phyloP scores from a whole-genome alignment of 2,888 invertebrate genomes.

The Oxyteleia sp. region DNA sequence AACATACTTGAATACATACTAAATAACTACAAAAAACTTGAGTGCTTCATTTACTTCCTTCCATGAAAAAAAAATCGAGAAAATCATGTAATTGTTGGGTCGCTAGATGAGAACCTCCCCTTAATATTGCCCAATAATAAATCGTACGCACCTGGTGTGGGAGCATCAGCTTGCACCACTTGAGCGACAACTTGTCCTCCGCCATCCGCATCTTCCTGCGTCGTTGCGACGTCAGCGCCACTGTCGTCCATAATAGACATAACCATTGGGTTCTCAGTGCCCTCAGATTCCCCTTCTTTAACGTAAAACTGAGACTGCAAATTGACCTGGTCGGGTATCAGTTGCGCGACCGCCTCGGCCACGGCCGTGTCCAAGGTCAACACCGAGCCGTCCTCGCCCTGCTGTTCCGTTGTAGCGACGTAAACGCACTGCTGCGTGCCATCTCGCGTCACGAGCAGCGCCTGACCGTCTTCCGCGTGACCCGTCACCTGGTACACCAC shows the following conservation, averaged over 20 bases:
- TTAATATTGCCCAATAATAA: too few species aligned
- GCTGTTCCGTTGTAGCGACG: slow-evolving; percentile 89
- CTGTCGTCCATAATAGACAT: slow-evolving; percentile 88
- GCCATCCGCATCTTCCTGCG: slow-evolving; percentile 87
- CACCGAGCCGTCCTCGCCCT: slow-evolving; percentile 89
- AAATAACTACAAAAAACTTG: too few species aligned
- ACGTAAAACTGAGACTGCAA: slow-evolving; percentile 86
- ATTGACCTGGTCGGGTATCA: slow-evolving; percentile 89
- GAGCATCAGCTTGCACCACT: slow-evolving; percentile 94
- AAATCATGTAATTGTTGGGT: too few species aligned
- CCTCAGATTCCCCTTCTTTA: slow-evolving; percentile 85
- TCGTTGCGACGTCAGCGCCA: slow-evolving; percentile 84
- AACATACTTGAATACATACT: too few species aligned
- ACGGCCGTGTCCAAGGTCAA: slow-evolving; percentile 89
- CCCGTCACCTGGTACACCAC: slow-evolving; percentile 93
- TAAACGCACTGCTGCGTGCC: slow-evolving; percentile 92
- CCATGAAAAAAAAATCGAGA: too few species aligned
- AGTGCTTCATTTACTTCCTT: too few species aligned
- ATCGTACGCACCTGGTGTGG: slow-evolving; percentile 91
- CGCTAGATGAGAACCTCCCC: too few species aligned
- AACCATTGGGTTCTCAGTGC: slow-evolving; percentile 86
- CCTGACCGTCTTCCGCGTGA: slow-evolving; percentile 94
- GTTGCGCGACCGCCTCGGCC: slow-evolving; percentile 88
- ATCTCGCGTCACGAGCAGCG: slow-evolving; percentile 92
- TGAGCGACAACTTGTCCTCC: slow-evolving; percentile 95